A percentile compares a stretch with the other conserved stretches of the same genome.
These are phyloP conservation scores for Neopipo cinnamomea DNA, from an alignment of 2,113 vertebrate species.

Conservation along the genomic window DNA sequence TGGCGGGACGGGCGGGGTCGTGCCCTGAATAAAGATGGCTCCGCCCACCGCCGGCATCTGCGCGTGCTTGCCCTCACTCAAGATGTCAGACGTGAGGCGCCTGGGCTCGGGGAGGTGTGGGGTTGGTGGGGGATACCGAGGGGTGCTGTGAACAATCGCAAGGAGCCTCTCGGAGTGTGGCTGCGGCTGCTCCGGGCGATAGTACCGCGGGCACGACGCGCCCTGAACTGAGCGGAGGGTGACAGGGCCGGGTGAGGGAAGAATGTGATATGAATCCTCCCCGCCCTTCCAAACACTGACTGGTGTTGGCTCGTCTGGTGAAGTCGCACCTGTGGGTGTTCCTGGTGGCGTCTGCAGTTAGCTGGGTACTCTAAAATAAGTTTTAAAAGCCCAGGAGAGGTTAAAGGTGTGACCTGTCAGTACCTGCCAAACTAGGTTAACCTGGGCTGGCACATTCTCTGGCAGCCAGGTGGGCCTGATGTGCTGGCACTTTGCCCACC, in stretches of 20 bases:
- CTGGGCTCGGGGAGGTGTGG: accelerated
- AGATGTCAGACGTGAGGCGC: neutral
- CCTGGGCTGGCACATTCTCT: accelerated
- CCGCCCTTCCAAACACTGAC: no score
- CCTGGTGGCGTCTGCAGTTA: neutral
- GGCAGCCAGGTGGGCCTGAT: neutral
- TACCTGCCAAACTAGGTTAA: neutral
- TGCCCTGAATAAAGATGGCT: constrained; percentile 21
- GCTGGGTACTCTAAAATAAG: neutral
- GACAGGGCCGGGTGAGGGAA: neutral
- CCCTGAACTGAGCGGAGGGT: neutral
- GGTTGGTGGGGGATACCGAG: no score
- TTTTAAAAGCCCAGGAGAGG: neutral
- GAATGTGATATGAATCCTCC: neutral
- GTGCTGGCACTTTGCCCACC: neutral
- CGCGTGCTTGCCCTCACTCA: neutral
- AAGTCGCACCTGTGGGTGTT: neutral
- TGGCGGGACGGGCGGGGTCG: neutral
- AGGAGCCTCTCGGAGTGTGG: neutral
- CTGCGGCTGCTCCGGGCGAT: neutral
- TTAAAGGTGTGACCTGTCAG: neutral
- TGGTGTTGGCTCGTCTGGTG: no score
- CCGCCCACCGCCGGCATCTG: accelerated
- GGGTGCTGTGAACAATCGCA: neutral
- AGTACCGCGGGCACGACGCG: neutral